Evolutionary conservation across 2,113 vertebrate genomes (phyloP), one percentile per base, ranked within the genome.

Genomic region (Nipponia nippon): DNA sequence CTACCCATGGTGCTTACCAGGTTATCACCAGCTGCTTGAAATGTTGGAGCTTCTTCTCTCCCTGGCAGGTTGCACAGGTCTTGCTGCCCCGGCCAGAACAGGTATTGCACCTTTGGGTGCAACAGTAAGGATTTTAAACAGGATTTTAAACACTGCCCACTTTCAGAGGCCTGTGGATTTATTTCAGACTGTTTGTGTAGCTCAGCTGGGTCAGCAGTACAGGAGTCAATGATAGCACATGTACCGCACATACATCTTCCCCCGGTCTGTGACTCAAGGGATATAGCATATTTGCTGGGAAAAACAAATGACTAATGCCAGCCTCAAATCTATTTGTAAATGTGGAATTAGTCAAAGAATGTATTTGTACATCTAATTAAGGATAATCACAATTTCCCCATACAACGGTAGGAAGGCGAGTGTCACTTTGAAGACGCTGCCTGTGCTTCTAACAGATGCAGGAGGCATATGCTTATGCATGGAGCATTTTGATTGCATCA

Each of bases 21-120:
- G 96, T 96, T 15, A 98, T 90, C 20, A 98, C 98, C 67, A 98
- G 98, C 93, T 98, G 98, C 89, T 98, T 95, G 94, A 97, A 99
- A 30, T 98, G 98, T 46, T 98, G 82, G 89, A 99, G 98, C 69
- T 98, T 98, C 34, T 95, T 95, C 80, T 95, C 93, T 4, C 98
- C 98, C 21, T 92, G 95, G 17, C 98, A 98, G 16, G 97, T 98
- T 0, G 13, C 47, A 44, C 98, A 98, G 20, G 82, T 97, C 95
- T 89, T 98, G 67, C 87, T 92, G 36, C 98, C 98, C 17, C 89
- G n/a, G 25, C 98, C 98, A 1, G 98, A 97, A 53, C 98, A 98
- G 4, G 62, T 69, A 16, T 73, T 42, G 79, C 98, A 98, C 89
- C 98, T 99, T 80, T 7, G 56, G 42, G 11, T 13, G 46, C 32